Conservation (phyloP, 2,113 vertebrate species). For the Girardinichthys multiradiatus region DNA sequence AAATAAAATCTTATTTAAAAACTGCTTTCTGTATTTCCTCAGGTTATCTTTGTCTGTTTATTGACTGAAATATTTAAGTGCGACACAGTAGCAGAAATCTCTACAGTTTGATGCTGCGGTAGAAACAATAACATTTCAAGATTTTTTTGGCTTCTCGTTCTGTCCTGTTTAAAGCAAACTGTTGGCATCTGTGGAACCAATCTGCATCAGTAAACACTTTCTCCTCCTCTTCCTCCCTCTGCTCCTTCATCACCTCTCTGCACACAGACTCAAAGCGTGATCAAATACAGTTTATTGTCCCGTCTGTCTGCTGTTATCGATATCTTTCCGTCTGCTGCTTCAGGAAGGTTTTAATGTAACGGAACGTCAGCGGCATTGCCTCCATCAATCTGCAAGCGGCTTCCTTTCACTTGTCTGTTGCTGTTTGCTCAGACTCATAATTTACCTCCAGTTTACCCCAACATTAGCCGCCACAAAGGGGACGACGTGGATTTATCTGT, state of each 20-base stretch:
- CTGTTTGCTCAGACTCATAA: constrained; percentile 81
- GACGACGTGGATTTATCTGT: constrained; percentile 62
- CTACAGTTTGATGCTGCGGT: too few species aligned
- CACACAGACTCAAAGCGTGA: constrained; percentile 20
- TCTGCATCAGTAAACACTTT: constrained; percentile 8
- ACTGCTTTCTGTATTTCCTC: too few species aligned
- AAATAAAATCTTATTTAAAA: too few species aligned
- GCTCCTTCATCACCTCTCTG: constrained; percentile 29
- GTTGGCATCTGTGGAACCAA: too few species aligned
- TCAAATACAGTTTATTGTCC: constrained; percentile 49
- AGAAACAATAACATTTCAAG: not conserved
- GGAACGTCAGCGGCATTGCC: constrained; percentile 61
- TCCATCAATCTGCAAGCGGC: constrained; percentile 79
- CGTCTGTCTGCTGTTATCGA: constrained; percentile 50
- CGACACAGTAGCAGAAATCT: too few species aligned
- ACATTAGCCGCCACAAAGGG: constrained; percentile 69
- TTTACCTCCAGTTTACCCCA: constrained; percentile 75
- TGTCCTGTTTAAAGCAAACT: not conserved
- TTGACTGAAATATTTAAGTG: too few species aligned
- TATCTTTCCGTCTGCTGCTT: constrained; percentile 58
- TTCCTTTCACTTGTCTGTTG: constrained; percentile 77
- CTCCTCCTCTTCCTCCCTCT: constrained; percentile 33
- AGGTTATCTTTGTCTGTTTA: too few species aligned
- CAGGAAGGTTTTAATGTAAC: constrained; percentile 78
- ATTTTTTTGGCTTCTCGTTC: not conserved